Evolutionary conservation across 2,113 vertebrate genomes (phyloP).

Genomic region (Dicaeum eximium): DNA sequence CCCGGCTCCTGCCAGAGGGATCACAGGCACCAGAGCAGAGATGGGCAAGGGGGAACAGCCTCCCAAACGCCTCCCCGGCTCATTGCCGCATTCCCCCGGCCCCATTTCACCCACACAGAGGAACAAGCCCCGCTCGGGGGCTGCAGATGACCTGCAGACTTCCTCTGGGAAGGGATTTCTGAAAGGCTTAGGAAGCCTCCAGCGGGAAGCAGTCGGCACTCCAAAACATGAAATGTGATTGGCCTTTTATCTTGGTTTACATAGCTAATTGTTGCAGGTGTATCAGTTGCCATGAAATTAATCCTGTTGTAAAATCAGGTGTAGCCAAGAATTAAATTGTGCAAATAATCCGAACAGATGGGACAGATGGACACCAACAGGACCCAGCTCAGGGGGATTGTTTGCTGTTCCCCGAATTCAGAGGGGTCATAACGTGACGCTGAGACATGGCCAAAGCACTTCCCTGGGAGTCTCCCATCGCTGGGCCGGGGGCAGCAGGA

Average conservation of each 20-base stretch:
- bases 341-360: not conserved
- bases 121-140: no score
- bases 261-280: not conserved
- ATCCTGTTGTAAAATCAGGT: not conserved
- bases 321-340: conserved; percentile 38
- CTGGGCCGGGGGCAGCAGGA: rapidly evolving
- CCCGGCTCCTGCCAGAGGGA: not conserved
- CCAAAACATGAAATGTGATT: not conserved
- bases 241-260: not conserved
- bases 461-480: rapidly evolving
- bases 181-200: not conserved
- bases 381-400: rapidly evolving
- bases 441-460: rapidly evolving
- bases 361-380: not conserved
- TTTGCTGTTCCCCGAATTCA: not conserved
- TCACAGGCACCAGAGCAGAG: not conserved
- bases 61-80: rapidly evolving
- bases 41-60: no score
- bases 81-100: rapidly evolving
- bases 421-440: not conserved
- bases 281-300: conserved; percentile 15
- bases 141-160: not conserved
- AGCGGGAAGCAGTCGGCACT: not conserved
- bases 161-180: not conserved
- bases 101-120: rapidly evolving